Evolutionary conservation across 2,797 vertebrate genomes (phyloP).

Genomic region (Poliocrania exsul): DNA sequence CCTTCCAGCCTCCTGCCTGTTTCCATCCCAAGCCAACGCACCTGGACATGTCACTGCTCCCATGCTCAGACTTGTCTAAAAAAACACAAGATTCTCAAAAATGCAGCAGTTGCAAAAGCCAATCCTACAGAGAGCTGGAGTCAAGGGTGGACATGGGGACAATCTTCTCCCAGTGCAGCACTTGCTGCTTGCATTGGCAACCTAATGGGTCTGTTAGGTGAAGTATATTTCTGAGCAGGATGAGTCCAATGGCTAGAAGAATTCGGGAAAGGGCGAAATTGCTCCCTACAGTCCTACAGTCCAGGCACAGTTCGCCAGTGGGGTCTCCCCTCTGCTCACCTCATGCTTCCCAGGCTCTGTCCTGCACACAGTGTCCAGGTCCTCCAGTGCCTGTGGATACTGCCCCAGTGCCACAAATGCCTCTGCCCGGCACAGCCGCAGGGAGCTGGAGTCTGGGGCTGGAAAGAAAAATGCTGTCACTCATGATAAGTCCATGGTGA

Average conservation of each 20-base stretch:
- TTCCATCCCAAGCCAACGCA: not conserved
- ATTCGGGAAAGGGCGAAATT: not conserved
- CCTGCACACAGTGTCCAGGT: constrained; percentile 84
- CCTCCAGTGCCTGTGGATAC: constrained; percentile 78
- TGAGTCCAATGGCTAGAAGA: not conserved
- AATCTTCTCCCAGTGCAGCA: not conserved
- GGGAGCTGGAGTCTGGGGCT: constrained; percentile 80
- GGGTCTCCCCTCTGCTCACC: constrained; percentile 66
- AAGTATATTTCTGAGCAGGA: not conserved
- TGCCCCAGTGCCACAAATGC: constrained; percentile 74
- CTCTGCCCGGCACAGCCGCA: constrained; percentile 83
- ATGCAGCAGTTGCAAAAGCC: not conserved
- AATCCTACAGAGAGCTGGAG: not conserved
- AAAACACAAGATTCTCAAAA: not conserved
- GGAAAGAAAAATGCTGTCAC: not conserved
- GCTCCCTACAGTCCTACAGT: not conserved
- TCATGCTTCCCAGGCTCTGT: constrained; percentile 81
- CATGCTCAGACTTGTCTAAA: not conserved
- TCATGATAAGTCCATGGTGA: rapidly evolving
- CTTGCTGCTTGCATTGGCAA: not conserved
- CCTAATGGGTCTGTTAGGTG: not conserved
- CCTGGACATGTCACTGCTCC: rapidly evolving
- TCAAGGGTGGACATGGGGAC: rapidly evolving
- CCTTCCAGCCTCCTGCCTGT: not conserved
- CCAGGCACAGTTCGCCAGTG: no score